Evolutionary conservation across 2,888 invertebrate species (phyloP).

Genomic region (Loripinus fragilis): DNA sequence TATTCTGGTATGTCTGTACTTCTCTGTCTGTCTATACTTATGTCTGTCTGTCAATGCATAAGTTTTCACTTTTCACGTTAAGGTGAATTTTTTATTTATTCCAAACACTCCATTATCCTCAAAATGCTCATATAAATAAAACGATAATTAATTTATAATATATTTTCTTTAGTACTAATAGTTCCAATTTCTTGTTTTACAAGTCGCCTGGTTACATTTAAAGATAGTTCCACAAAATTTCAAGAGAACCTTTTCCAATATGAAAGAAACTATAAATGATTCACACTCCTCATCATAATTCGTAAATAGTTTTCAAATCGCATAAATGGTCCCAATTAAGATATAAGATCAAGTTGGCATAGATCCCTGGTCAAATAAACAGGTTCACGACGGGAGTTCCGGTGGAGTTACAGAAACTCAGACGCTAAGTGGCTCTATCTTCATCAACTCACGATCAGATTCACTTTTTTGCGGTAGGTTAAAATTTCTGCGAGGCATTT

Average conservation of each 20-base stretch:
- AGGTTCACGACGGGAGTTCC: conserved; percentile 30
- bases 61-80: too few species aligned
- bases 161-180: too few species aligned
- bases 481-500: conserved; percentile 21
- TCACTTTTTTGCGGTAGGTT: conserved; percentile 14
- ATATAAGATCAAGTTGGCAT: conserved; percentile 29
- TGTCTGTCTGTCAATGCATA: too few species aligned
- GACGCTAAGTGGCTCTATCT: conserved; percentile 14
- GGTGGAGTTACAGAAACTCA: conserved; percentile 13
- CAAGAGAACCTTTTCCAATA: neutral
- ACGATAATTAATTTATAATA: too few species aligned
- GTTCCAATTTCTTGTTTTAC: too few species aligned
- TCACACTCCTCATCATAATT: conserved; percentile 1
- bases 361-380: conserved; percentile 53
- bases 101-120: too few species aligned
- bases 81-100: too few species aligned
- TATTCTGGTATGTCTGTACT: too few species aligned
- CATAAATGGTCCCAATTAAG: conserved; percentile 50
- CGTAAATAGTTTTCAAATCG: conserved; percentile 41
- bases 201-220: too few species aligned
- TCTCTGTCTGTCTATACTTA: too few species aligned
- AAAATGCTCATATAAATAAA: too few species aligned
- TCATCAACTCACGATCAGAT: conserved; percentile 5
- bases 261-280: neutral
- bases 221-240: too few species aligned